Conservation (phyloP, 1,140 invertebrate species). For the Drosophila tristis region DNA sequence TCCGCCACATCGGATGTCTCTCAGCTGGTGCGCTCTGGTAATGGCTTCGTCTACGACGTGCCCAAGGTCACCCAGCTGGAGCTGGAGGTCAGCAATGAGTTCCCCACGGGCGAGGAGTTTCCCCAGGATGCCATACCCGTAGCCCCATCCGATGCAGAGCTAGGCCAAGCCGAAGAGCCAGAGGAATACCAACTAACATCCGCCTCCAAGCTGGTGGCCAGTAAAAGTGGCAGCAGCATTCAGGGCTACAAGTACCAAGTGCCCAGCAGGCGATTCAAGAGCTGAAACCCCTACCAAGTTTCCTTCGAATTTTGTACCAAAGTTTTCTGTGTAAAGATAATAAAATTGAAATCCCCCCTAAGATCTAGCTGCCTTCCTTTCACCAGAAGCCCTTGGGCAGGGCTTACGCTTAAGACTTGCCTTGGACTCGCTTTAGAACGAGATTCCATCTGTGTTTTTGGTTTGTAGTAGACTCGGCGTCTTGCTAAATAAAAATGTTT, state of each 20-base stretch:
- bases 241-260: slow-evolving; percentile 67
- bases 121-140: slow-evolving; percentile 70
- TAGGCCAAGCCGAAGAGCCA: slow-evolving; percentile 48
- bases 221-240: slow-evolving; percentile 20
- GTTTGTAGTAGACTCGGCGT: neutral
- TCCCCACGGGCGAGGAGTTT: slow-evolving; percentile 68
- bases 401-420: slow-evolving; percentile 42
- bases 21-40: slow-evolving; percentile 71
- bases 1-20: slow-evolving; percentile 61
- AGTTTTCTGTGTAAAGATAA: slow-evolving; percentile 55
- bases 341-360: slow-evolving; percentile 29
- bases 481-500: slow-evolving; percentile 12
- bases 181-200: slow-evolving; percentile 29
- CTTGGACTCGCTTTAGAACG: slow-evolving; percentile 57
- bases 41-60: slow-evolving; percentile 73
- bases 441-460: slow-evolving; percentile 9
- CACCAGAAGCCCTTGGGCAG: slow-evolving; percentile 53
- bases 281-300: slow-evolving; percentile 34
- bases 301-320: slow-evolving; percentile 56
- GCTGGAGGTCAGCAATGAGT: slow-evolving; percentile 70
- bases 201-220: slow-evolving; percentile 33
- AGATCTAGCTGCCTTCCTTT: slow-evolving; percentile 51
- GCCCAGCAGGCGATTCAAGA: slow-evolving; percentile 68
- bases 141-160: slow-evolving; percentile 64
- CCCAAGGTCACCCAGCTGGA: slow-evolving; percentile 67